Percentiles rank a stretch among this genome's conserved stretches.
phyloP scores from a whole-genome alignment of 2,113 vertebrate genomes.

The Theristicus caerulescens region DNA sequence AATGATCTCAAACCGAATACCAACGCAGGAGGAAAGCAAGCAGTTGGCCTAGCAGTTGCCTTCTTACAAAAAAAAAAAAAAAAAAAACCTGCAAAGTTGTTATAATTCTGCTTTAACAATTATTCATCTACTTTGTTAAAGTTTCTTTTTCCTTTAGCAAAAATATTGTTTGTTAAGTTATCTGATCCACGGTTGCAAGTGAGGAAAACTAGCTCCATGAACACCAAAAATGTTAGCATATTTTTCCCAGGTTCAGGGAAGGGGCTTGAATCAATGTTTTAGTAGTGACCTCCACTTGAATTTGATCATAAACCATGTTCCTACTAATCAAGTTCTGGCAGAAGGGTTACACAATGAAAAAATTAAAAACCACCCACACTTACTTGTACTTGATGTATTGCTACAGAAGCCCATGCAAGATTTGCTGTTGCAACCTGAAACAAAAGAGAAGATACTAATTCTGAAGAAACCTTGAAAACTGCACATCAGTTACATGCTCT shows the following conservation, averaged over 20 bases:
- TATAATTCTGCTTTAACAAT: neutral
- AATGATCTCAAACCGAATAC: neutral
- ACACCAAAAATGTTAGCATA: neutral
- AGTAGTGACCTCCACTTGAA: neutral
- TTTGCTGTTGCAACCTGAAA: slow-evolving; percentile 94
- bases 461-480: neutral
- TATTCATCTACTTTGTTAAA: neutral
- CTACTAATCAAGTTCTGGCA: neutral
- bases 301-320: neutral
- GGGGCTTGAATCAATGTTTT: neutral
- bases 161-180: neutral
- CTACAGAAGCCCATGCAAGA: slow-evolving; percentile 95
- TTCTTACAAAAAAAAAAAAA: neutral
- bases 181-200: neutral
- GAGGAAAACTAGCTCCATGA: neutral
- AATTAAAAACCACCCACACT: neutral
- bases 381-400: slow-evolving; percentile 98
- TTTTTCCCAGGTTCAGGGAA: neutral
- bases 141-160: neutral
- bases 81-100: neutral
- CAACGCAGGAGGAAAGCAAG: neutral
- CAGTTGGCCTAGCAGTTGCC: neutral
- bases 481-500: neutral
- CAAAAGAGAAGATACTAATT: neutral
- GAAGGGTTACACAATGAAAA: neutral